A percentile compares a stretch with the other conserved stretches of the same genome.
phyloP scores from a whole-genome alignment of 2,797 vertebrate genomes.

The Acomys russatus region DNA sequence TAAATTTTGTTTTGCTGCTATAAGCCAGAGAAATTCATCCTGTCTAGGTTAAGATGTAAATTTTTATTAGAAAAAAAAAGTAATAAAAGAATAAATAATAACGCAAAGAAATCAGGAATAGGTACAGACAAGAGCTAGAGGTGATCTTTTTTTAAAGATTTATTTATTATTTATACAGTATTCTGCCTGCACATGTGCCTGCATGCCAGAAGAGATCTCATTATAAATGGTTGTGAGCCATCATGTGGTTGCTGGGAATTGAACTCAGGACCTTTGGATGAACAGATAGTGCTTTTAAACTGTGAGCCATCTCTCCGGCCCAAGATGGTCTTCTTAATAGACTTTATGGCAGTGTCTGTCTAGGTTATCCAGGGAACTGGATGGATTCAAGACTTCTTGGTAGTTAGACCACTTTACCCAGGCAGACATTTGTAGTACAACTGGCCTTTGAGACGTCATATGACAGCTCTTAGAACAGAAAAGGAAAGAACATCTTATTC shows the following conservation, averaged over 20 bases:
- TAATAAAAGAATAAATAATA: slow-evolving; percentile 11
- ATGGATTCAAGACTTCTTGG: background rate
- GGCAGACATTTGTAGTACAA: background rate
- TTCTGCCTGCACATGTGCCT: too few species aligned
- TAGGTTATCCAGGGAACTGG: background rate
- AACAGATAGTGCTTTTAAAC: too few species aligned
- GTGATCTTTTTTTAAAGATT: too few species aligned
- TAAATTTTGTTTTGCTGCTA: slow-evolving; percentile 2
- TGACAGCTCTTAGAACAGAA: background rate
- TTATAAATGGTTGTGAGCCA: too few species aligned
- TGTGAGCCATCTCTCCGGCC: too few species aligned
- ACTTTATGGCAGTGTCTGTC: background rate
- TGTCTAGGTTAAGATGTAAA: background rate
- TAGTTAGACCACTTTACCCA: background rate
- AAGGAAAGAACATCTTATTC: background rate
- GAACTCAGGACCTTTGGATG: too few species aligned
- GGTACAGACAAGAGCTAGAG: background rate
- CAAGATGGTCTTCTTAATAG: background rate
- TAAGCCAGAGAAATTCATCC: slow-evolving; percentile 15
- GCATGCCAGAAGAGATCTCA: too few species aligned
- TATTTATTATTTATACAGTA: too few species aligned
- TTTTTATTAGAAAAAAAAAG: background rate
- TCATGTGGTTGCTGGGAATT: too few species aligned
- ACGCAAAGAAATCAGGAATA: background rate
- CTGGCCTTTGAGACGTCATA: background rate